Conservation (phyloP, 37 sponge, comb jelly and placozoan species). For the Sycon ciliatum region DNA sequence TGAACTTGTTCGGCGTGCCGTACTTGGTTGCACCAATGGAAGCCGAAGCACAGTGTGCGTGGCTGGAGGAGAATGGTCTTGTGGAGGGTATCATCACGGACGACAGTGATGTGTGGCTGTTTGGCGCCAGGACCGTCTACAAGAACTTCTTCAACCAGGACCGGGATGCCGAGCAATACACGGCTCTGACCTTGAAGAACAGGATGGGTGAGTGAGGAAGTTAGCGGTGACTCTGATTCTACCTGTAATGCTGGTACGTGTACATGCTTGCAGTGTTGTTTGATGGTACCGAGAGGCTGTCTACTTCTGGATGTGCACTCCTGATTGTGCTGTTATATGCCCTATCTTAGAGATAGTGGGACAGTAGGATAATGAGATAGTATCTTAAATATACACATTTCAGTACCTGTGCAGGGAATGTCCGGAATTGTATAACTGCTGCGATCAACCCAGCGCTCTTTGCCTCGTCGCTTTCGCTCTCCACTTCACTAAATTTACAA, state of each 20-base stretch:
- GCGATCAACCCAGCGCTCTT: too few species aligned
- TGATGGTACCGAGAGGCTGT: too few species aligned
- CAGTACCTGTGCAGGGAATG: too few species aligned
- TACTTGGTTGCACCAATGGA: constrained; percentile 75
- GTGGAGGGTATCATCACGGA: constrained; percentile 83
- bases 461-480: too few species aligned
- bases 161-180: constrained; percentile 9
- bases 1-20: constrained; percentile 82
- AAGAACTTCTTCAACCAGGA: constrained; percentile 74
- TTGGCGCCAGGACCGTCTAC: constrained; percentile 78
- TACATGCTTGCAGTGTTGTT: too few species aligned
- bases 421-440: too few species aligned
- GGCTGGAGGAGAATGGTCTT: constrained; percentile 44
- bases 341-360: too few species aligned
- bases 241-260: too few species aligned
- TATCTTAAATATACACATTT: too few species aligned
- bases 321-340: too few species aligned
- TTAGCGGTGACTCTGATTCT: not conserved
- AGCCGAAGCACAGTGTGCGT: constrained; percentile 98
- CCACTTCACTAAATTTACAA: not conserved
- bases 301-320: too few species aligned
- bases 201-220: not conserved
- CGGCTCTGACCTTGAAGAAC: constrained; percentile 28
- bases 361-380: too few species aligned
- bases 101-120: constrained; percentile 85